Evolutionary conservation across 2,888 invertebrate species (phyloP).

Genomic region (Cyclophora punctaria): DNA sequence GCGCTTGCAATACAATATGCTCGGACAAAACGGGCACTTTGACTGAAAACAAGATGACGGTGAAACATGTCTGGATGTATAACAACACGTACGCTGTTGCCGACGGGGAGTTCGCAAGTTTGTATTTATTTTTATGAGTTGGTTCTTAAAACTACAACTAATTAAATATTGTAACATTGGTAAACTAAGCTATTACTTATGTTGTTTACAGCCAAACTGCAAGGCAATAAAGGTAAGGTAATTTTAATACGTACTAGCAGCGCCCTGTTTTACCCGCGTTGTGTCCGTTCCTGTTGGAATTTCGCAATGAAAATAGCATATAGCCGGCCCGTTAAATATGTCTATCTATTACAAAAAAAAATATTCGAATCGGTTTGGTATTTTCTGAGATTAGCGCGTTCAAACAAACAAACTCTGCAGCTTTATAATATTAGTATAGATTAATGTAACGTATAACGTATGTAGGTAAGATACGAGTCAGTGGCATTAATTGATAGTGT

Average conservation of each 20-base stretch:
- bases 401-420: no score
- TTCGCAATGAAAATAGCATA: background rate
- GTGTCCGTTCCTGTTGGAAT: background rate
- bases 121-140: background rate
- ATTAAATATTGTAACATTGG: no score
- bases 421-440: no score
- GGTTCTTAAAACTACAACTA: background rate
- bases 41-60: slow-evolving; percentile 99
- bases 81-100: slow-evolving; percentile 90
- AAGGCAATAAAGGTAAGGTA: slow-evolving; percentile 36
- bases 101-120: slow-evolving; percentile 64
- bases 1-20: slow-evolving; percentile 98
- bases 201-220: slow-evolving; percentile 35
- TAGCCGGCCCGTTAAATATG: background rate
- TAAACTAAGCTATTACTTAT: background rate
- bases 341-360: background rate
- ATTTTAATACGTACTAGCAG: background rate
- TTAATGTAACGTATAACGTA: no score
- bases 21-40: slow-evolving; percentile 99
- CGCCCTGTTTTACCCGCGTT: background rate
- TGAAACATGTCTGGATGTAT: slow-evolving; percentile 98
- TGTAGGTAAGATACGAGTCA: background rate
- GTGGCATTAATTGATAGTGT: background rate
- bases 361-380: background rate
- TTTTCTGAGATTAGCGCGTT: no score